Conservation (phyloP, 2,113 vertebrate genomes). For the Leptocoma aspasia region DNA sequence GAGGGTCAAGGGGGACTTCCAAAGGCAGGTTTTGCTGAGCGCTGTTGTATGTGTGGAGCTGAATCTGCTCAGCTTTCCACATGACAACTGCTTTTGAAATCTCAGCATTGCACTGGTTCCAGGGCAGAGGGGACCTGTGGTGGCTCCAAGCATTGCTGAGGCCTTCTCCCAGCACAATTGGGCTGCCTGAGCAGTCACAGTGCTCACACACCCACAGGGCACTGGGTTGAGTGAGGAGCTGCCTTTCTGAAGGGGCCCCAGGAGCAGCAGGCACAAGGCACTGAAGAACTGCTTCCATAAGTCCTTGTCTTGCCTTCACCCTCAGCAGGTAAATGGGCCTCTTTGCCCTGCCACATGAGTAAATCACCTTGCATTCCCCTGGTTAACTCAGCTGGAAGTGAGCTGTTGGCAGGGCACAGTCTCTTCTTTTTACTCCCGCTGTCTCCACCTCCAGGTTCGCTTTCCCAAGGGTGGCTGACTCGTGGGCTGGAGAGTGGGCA, state of each 20-base stretch:
- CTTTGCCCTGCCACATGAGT: background rate
- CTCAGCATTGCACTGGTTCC: background rate
- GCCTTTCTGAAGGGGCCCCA: accelerated
- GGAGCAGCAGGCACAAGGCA: background rate
- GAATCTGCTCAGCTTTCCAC: background rate
- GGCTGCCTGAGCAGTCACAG: background rate
- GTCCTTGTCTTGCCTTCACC: background rate
- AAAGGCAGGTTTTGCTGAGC: background rate
- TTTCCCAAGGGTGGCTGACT: background rate
- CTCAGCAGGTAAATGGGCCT: background rate
- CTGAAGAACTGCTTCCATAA: background rate
- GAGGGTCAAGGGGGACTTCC: background rate
- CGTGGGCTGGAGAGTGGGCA: accelerated
- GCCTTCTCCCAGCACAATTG: accelerated
- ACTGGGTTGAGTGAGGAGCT: background rate
- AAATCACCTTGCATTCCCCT: background rate
- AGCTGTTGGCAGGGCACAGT: background rate
- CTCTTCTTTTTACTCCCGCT: background rate
- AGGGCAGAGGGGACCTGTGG: background rate
- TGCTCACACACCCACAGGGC: background rate
- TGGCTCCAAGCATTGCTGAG: accelerated
- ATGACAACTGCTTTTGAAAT: background rate
- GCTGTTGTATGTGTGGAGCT: background rate
- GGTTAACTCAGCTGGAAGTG: background rate
- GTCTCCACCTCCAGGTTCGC: accelerated